These are phyloP conservation scores for Egretta garzetta DNA, from an alignment of 2,113 vertebrate genomes.

Conservation along the genomic window DNA sequence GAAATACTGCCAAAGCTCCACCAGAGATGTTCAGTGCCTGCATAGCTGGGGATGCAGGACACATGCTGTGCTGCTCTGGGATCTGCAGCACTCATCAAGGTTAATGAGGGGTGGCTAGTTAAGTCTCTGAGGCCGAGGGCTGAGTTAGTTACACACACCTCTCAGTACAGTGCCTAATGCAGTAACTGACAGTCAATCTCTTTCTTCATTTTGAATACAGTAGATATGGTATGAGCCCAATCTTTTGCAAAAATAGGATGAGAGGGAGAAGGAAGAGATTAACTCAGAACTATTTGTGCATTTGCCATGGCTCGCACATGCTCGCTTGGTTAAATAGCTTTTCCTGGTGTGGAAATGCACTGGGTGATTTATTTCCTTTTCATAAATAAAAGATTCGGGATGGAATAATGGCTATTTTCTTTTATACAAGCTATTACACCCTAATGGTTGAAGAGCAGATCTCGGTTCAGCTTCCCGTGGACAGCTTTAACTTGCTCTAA, in stretches of 20 bases:
- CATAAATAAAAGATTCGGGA: conserved; percentile 62
- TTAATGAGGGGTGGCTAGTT: conserved; percentile 44
- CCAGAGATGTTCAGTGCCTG: neutral
- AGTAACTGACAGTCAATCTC: conserved; percentile 43
- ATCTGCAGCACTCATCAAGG: neutral
- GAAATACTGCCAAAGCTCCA: neutral
- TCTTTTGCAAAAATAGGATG: conserved; percentile 28
- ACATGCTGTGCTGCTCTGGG: neutral
- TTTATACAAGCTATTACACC: conserved; percentile 22
- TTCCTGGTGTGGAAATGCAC: conserved; percentile 50
- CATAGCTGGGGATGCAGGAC: neutral
- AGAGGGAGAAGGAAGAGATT: conserved; percentile 40
- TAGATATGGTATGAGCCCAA: neutral
- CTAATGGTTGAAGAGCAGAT: neutral
- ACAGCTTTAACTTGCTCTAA: neutral
- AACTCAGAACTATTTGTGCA: conserved; percentile 40
- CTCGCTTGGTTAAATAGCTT: conserved; percentile 55
- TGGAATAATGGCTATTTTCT: conserved; percentile 53
- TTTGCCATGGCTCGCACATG: conserved; percentile 37
- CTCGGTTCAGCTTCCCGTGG: neutral
- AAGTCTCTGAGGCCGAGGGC: neutral
- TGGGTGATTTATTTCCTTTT: conserved; percentile 52
- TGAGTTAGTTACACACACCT: conserved; percentile 23
- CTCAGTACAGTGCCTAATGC: conserved; percentile 8
- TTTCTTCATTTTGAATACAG: conserved; percentile 43